phyloP scores from a whole-genome alignment of 2,113 vertebrate genomes.

The Callospermophilus lateralis region DNA sequence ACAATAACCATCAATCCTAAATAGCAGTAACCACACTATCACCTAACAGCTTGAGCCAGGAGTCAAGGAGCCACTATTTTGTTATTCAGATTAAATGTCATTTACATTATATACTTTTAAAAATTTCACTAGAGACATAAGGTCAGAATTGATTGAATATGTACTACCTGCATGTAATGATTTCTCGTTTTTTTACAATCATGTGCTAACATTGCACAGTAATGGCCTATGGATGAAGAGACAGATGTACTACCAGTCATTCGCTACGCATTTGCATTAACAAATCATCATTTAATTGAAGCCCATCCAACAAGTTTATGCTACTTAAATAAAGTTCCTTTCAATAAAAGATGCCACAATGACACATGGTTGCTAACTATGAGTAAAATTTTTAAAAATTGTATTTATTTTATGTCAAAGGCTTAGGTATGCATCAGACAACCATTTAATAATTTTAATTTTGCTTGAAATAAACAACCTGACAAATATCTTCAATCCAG shows the following conservation, averaged over 20 bases:
- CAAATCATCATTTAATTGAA: slow-evolving; percentile 94
- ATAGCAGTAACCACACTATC: slow-evolving; percentile 83
- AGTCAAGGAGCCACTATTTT: slow-evolving; percentile 81
- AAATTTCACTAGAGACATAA: slow-evolving; percentile 88
- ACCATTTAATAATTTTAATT: slow-evolving; percentile 88
- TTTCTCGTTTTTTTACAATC: slow-evolving; percentile 90
- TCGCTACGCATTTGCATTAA: slow-evolving; percentile 91
- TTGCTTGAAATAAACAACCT: slow-evolving; percentile 86
- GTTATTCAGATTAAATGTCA: slow-evolving; percentile 85
- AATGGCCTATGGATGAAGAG: slow-evolving; percentile 91
- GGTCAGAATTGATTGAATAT: slow-evolving; percentile 91
- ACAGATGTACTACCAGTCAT: slow-evolving; percentile 92
- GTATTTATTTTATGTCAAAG: slow-evolving; percentile 83
- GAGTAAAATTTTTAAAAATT: slow-evolving; percentile 83
- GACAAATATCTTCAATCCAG: slow-evolving; percentile 82
- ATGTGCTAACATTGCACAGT: slow-evolving; percentile 89
- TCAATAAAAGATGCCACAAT: slow-evolving; percentile 89
- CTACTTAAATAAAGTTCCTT: slow-evolving; percentile 93
- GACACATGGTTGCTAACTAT: slow-evolving; percentile 86
- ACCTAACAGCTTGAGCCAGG: slow-evolving; percentile 86
- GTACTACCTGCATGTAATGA: slow-evolving; percentile 90
- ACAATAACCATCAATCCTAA: slow-evolving; percentile 85
- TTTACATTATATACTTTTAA: slow-evolving; percentile 84
- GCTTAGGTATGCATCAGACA: slow-evolving; percentile 82
- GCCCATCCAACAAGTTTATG: slow-evolving; percentile 93